These are phyloP conservation scores for Guaruba guarouba DNA, from an alignment of 2,113 vertebrate genomes.

Conservation along the genomic window DNA sequence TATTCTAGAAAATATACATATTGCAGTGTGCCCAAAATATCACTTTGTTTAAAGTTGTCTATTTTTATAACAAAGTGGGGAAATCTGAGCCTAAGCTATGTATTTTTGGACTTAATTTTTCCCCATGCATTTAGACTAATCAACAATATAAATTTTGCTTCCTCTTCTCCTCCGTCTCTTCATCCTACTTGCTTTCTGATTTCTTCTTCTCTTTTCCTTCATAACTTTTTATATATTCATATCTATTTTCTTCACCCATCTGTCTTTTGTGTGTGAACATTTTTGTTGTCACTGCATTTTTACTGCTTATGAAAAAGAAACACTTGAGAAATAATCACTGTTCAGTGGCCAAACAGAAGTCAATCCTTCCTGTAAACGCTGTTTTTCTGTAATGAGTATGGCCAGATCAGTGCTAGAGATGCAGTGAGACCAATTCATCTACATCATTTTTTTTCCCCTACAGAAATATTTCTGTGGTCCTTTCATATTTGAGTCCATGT, in stretches of 20 bases:
- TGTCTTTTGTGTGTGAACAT: background rate
- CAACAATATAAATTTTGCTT: background rate
- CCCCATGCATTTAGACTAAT: background rate
- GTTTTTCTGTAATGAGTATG: background rate
- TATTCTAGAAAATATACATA: background rate
- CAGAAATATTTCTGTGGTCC: background rate
- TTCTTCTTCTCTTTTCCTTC: background rate
- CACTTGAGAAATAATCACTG: constrained; percentile 35
- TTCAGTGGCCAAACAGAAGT: background rate
- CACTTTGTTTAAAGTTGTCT: background rate
- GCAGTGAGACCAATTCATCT: constrained; percentile 15
- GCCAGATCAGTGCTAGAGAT: background rate
- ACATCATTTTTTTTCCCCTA: background rate
- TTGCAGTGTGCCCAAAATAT: background rate
- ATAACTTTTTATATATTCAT: background rate
- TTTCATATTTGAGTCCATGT: background rate
- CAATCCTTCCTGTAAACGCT: constrained; percentile 34
- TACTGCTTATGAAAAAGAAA: constrained; percentile 29
- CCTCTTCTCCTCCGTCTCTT: background rate
- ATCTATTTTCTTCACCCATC: background rate
- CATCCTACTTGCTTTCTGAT: background rate
- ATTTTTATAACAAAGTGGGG: background rate
- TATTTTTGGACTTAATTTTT: background rate
- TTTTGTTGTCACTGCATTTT: background rate
- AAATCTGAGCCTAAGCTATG: background rate